These are phyloP conservation scores for Eulemur albifrons DNA, from an alignment of 2,797 vertebrate species.

Conservation along the genomic window DNA sequence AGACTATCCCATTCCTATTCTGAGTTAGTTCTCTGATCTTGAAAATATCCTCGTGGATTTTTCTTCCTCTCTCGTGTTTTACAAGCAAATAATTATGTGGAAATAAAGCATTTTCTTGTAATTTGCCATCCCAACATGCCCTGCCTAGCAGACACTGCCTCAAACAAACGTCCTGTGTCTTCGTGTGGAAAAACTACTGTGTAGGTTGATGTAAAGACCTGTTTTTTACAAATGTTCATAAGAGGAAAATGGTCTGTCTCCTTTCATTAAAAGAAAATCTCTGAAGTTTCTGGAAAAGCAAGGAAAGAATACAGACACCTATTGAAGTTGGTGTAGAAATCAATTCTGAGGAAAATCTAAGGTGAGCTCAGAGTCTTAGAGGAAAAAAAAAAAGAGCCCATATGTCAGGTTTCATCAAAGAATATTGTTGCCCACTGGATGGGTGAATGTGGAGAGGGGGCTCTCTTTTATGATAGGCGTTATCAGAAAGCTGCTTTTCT, in stretches of 20 bases:
- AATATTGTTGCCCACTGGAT: background rate
- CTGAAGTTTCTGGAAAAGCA: background rate
- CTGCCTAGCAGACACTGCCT: conserved; percentile 10
- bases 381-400: too few species aligned
- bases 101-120: conserved; percentile 58
- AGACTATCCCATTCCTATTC: background rate
- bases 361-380: background rate
- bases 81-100: conserved; percentile 65
- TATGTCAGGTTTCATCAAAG: background rate
- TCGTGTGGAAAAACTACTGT: background rate
- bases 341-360: background rate
- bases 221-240: background rate
- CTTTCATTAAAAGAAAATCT: background rate
- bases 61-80: conserved; percentile 50
- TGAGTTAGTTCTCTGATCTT: conserved; percentile 57
- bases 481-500: background rate
- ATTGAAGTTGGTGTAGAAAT: background rate
- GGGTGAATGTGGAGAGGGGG: background rate
- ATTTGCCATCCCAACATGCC: background rate
- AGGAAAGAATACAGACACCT: background rate
- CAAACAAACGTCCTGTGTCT: conserved; percentile 39
- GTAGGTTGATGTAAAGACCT: background rate
- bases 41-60: background rate
- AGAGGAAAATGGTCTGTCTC: background rate
- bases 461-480: background rate